phyloP scores from a whole-genome alignment of 2,113 vertebrate genomes.

The Campylorhamphus procurvoides region DNA sequence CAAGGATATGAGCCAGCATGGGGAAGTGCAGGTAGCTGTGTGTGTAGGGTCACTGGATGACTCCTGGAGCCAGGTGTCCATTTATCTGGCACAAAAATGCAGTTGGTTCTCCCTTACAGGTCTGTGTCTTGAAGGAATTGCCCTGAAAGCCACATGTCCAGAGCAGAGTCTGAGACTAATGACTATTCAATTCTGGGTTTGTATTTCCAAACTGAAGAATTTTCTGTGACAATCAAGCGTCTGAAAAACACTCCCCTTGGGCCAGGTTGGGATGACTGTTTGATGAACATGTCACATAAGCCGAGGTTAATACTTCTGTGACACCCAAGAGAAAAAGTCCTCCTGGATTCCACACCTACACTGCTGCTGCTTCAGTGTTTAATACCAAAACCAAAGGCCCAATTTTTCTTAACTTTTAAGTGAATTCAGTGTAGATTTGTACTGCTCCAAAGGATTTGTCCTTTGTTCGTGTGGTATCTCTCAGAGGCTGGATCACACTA shows the following conservation, averaged over 20 bases:
- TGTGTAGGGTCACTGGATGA: fast-evolving
- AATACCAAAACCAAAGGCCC: fast-evolving
- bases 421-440: neutral
- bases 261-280: neutral
- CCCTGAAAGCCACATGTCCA: neutral
- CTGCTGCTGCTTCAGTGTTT: neutral
- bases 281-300: neutral
- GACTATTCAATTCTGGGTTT: neutral
- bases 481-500: neutral
- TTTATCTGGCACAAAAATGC: neutral
- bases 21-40: neutral
- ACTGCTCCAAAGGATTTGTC: neutral
- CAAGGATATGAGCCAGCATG: neutral
- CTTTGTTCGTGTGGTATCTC: neutral
- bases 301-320: neutral
- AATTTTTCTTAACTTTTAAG: neutral
- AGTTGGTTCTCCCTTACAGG: neutral
- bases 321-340: neutral
- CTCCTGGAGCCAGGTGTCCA: neutral
- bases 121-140: neutral
- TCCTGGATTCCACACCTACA: neutral
- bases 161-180: neutral
- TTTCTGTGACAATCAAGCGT: neutral
- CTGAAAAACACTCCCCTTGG: neutral
- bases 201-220: neutral